Base-by-base conservation (phyloP, 2,113 vertebrate species). In the Actinemys pallida region DNA sequence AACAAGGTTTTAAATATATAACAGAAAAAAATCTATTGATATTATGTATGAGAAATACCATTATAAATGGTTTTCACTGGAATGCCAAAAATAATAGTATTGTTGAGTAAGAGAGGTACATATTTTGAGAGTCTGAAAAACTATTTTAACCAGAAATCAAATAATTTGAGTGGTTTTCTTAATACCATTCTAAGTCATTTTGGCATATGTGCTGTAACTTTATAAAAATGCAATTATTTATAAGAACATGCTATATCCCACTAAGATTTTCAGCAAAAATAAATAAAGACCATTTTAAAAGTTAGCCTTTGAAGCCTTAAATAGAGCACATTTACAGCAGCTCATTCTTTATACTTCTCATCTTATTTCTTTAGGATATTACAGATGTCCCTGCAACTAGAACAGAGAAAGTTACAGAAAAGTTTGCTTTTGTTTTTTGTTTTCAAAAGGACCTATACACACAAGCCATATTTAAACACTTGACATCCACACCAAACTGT, bases 91-190 rank as follows among this genome's bases (percentile, higher is more conserved):
- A 88, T 53, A 84, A 50, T 5, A 88, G 2, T 13, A 84, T 39
- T 10, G 22, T 42, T 52, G 69, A 87, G 20, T 53, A 79, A 90
- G 29, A 72, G 27, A 93, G 72, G n/a, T 90, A 91, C 35, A 69
- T n/a, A 85, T 4, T 9, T 91, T 35, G 27, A 17, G 5, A 92
- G n/a, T 62, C 65, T 85, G 84, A 54, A 84, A 84, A 94, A 94
- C 10, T 7, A 16, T 88, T 95, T 87, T 80, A 91, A 89, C 31
- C 20, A 83, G 29, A 57, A 91, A 83, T 72, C 42, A 88, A 90
- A 92, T 11, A 83, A 87, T 56, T 0, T 16, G 2, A 4, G 2
- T 86, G 12, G 16, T 19, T 88, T 90, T 57, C 45, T 78, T 90
- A 90, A 87, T 42, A 4, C 11, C 59, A 11, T 76, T 13, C 45